These are phyloP conservation scores for Amaurobius ferox DNA, from an alignment of 2,888 invertebrate species.

Conservation along the genomic window DNA sequence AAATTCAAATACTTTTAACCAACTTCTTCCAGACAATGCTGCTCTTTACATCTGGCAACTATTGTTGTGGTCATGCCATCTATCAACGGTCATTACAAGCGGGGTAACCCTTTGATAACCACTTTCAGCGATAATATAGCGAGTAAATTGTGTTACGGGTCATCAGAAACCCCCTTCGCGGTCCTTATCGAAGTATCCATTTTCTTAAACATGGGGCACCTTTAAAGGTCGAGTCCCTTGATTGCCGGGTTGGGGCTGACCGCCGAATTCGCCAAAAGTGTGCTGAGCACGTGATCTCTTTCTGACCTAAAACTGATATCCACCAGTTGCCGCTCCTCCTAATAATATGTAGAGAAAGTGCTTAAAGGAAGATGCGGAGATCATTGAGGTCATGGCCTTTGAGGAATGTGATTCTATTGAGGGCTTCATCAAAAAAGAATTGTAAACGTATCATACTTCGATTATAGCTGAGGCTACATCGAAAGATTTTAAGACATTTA, in stretches of 20 bases:
- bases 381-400: too few species aligned
- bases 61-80: background rate
- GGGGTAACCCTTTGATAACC: background rate
- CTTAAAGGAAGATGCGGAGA: too few species aligned
- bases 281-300: conserved; percentile 12
- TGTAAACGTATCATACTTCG: too few species aligned
- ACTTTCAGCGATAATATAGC: background rate
- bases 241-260: background rate
- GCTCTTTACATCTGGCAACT: background rate
- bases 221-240: conserved; percentile 9
- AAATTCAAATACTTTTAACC: too few species aligned
- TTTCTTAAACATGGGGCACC: conserved; percentile 4
- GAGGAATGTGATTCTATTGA: too few species aligned
- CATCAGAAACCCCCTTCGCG: background rate
- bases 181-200: conserved; percentile 1
- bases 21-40: background rate
- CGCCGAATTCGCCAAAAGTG: background rate
- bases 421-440: too few species aligned
- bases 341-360: too few species aligned
- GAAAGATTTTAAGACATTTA: too few species aligned
- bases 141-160: conserved; percentile 8
- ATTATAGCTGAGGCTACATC: too few species aligned
- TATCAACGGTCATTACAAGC: background rate
- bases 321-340: background rate
- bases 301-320: conserved; percentile 8